A percentile compares a stretch with the other conserved stretches of the same genome.
phyloP scores from a whole-genome alignment of 2,113 vertebrate species.

The Erythrolamprus reginae region DNA sequence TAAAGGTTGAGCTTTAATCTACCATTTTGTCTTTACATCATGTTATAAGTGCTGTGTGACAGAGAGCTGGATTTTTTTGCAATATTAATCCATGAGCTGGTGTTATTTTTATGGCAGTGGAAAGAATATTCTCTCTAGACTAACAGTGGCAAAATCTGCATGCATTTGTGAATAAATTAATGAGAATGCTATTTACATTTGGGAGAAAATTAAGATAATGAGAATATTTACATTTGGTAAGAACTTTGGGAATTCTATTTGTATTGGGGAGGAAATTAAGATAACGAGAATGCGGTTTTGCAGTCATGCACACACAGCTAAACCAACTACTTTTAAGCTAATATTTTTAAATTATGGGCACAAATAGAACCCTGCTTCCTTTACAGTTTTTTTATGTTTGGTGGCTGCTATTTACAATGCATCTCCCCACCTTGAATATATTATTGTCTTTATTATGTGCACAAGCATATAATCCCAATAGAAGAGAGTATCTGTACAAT shows the following conservation, averaged over 20 bases:
- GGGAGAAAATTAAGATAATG: neutral
- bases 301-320: neutral
- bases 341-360: neutral
- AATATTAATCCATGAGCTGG: neutral
- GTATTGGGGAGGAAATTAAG: neutral
- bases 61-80: neutral
- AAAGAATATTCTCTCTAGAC: neutral
- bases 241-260: neutral
- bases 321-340: neutral
- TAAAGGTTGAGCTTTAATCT: neutral
- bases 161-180: neutral
- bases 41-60: neutral
- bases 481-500: neutral
- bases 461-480: neutral
- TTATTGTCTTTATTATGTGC: neutral
- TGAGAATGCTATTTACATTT: neutral
- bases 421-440: neutral
- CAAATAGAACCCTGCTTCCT: neutral
- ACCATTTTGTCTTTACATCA: neutral
- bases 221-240: neutral
- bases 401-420: neutral
- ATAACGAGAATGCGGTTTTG: neutral
- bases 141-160: neutral
- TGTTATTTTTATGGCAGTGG: neutral
- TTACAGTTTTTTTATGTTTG: neutral